Evolutionary conservation across 2,797 vertebrate species (phyloP).

Genomic region (Lophotriccus pileatus): DNA sequence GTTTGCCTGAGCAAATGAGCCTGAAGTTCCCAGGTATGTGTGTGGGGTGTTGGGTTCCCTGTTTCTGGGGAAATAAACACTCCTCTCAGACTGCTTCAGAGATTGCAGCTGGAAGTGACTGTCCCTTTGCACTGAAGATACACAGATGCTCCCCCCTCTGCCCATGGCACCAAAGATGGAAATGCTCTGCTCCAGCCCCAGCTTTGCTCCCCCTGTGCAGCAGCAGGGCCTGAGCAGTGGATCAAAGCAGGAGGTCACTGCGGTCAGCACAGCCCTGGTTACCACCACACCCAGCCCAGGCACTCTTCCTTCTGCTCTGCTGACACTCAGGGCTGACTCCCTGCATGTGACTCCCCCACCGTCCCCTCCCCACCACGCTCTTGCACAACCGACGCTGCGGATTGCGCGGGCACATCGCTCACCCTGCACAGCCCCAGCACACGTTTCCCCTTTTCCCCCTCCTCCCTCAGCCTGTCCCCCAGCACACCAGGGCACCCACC

Average conservation of each 20-base stretch:
- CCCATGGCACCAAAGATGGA: not conserved
- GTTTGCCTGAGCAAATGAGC: not conserved
- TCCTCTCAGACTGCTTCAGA: not conserved
- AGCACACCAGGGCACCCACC: not conserved
- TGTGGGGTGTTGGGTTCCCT: not conserved
- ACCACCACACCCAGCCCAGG: slow-evolving; percentile 58
- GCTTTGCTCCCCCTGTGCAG: not conserved
- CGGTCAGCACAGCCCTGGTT: slow-evolving; percentile 53
- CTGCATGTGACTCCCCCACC: slow-evolving; percentile 61
- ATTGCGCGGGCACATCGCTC: slow-evolving; percentile 44
- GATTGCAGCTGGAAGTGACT: not conserved
- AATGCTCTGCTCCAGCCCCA: not conserved
- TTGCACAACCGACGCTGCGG: slow-evolving; percentile 26
- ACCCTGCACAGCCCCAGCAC: slow-evolving; percentile 32
- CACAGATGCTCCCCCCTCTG: slow-evolving; percentile 15
- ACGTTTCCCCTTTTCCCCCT: slow-evolving; percentile 45
- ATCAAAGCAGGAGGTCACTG: slow-evolving; percentile 63
- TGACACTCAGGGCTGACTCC: slow-evolving; percentile 64
- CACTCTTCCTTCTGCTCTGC: slow-evolving; percentile 69
- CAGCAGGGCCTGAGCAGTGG: not conserved
- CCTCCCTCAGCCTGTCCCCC: not conserved
- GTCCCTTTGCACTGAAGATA: not conserved
- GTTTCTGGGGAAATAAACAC: not conserved
- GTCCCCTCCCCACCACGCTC: slow-evolving; percentile 12
- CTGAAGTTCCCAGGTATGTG: not conserved